A percentile compares a stretch with the other conserved stretches of the same genome.
These are phyloP conservation scores for Seira musarum DNA, from an alignment of 2,888 invertebrate genomes.

Conservation along the genomic window DNA sequence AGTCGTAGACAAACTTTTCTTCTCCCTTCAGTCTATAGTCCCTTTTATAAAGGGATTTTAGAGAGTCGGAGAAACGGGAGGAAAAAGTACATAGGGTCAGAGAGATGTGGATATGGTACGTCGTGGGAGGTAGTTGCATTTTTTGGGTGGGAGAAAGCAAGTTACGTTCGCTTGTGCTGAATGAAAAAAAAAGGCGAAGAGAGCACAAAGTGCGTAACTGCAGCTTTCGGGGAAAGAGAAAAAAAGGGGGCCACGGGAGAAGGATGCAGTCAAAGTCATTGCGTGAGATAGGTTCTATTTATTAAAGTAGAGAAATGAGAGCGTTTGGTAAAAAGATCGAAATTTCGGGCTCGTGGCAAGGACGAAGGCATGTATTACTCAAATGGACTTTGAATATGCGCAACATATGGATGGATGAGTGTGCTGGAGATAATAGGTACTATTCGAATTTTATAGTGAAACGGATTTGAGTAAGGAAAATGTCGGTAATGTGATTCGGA, in stretches of 20 bases:
- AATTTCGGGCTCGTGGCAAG: constrained; percentile 59
- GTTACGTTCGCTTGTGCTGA: constrained; percentile 5
- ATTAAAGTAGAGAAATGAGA: constrained; percentile 24
- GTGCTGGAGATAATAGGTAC: not conserved
- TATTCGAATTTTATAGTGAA: too few species aligned
- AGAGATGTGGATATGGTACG: not conserved
- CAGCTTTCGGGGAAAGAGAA: constrained; percentile 49
- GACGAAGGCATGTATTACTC: too few species aligned
- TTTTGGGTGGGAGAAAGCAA: constrained; percentile 23
- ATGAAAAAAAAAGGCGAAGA: constrained; percentile 29
- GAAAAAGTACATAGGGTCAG: not conserved
- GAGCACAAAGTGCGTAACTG: not conserved
- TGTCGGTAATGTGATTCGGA: too few species aligned
- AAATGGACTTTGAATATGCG: too few species aligned
- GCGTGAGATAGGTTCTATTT: constrained; percentile 13
- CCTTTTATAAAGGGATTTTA: not conserved
- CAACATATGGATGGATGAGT: not conserved
- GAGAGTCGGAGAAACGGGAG: not conserved
- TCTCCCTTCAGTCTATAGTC: not conserved
- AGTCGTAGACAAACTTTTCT: not conserved
- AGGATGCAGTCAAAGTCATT: not conserved
- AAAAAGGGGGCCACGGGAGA: constrained; percentile 57
- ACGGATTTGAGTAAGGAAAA: too few species aligned
- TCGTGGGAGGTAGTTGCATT: constrained; percentile 5
- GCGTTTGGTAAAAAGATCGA: constrained; percentile 43